phyloP scores from a whole-genome alignment of 2,113 vertebrate species.

The Mohoua ochrocephala region DNA sequence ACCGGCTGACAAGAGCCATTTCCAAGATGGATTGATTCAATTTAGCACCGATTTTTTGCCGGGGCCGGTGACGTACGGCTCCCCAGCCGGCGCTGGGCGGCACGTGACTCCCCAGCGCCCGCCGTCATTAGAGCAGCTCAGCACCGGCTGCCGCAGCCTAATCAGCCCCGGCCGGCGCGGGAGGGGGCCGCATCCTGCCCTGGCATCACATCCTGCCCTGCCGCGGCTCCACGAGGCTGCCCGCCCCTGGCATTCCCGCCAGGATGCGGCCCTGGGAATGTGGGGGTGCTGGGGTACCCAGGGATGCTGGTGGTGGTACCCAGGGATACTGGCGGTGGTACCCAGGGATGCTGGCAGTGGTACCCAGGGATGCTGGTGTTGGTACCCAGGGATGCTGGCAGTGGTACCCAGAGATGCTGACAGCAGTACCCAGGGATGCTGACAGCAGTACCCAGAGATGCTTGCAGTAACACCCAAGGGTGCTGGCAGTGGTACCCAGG shows the following conservation, averaged over 20 bases:
- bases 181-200: not conserved
- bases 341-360: not conserved
- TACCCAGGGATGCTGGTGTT: not conserved
- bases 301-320: not conserved
- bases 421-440: not conserved
- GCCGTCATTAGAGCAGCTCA: constrained; percentile 62
- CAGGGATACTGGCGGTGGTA: rapidly evolving
- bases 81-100: constrained; percentile 57
- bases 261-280: rapidly evolving
- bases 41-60: constrained; percentile 79
- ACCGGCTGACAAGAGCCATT: constrained; percentile 83
- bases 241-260: not conserved
- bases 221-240: rapidly evolving
- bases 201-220: not conserved
- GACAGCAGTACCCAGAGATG: not conserved
- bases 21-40: constrained; percentile 89
- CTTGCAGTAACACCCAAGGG: too few relatives aligned
- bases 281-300: not conserved
- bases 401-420: not conserved
- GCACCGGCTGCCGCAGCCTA: constrained; percentile 3
- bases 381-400: not conserved
- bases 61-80: constrained; percentile 74
- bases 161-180: not conserved
- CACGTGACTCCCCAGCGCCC: constrained; percentile 66
- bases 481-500: not conserved